Percentiles rank a stretch among this genome's conserved stretches.
phyloP scores from a whole-genome alignment of 2,113 vertebrate species.

The Cranoglanis bouderius region DNA sequence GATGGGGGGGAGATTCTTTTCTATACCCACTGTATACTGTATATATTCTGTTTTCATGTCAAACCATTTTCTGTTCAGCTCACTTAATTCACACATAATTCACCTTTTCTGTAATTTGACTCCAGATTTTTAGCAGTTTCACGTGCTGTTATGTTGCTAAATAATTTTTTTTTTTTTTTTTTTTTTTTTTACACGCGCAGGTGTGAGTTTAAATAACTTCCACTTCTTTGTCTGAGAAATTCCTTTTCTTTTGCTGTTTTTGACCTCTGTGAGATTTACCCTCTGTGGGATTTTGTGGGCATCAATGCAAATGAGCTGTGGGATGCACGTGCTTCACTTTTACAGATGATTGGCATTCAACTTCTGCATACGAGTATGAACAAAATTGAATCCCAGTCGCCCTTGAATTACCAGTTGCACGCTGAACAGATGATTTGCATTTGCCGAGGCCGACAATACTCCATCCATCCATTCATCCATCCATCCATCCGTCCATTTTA shows the following conservation, averaged over 20 bases:
- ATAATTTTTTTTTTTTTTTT: background rate
- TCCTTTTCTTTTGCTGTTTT: background rate
- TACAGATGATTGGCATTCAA: background rate
- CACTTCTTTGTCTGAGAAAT: background rate
- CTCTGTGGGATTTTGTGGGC: background rate
- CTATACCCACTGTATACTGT: no score
- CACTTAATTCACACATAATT: background rate
- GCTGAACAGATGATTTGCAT: background rate
- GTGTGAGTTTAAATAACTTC: background rate
- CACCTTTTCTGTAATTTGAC: background rate
- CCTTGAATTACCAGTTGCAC: background rate
- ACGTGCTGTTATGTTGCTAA: background rate
- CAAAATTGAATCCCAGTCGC: background rate
- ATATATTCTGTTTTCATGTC: no score
- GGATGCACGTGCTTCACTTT: background rate
- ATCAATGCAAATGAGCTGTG: background rate
- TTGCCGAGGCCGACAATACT: background rate
- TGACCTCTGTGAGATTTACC: background rate
- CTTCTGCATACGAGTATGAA: background rate
- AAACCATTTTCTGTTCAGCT: no score
- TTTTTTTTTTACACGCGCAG: background rate
- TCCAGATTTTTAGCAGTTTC: background rate
- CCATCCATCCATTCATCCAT: no score
- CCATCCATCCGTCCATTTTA: no score
- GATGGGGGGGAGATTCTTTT: no score